Base-by-base conservation (phyloP, 2,113 vertebrate species). In the Prunella himalayana region DNA sequence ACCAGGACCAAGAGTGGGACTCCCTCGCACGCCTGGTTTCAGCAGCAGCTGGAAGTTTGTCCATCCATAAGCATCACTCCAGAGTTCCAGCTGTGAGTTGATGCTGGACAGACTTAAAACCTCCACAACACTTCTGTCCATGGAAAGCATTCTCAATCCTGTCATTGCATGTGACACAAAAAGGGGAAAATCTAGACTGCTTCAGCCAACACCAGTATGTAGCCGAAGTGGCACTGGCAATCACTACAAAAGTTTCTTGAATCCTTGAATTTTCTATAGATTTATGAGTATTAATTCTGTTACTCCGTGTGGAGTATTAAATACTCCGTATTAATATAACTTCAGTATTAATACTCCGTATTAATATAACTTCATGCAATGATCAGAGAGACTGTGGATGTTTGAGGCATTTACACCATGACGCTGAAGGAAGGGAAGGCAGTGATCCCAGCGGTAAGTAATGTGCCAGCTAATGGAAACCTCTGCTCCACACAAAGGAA, bases 261-360 rank as follows among this genome's bases (percentile, higher is more conserved):
- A n/a, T 17, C 19, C 70, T 76, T 56, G 14, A 0, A 2, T 61
- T 61, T 61, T 22, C 42, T 47, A 3, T 1, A 65, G 54, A 27
- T 54, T 60, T 17, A 7, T 12, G 33, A 4, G 42, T 63, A 10
- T 41, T 33, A 60, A 16, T 51, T 64, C 69, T 47, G 17, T 61
- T 51, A 27, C 13, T 63, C 18, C 0, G 0, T 10, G 35, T 30
- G 72, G 15, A n/a, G n/a, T n/a, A n/a, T n/a, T n/a, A n/a, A n/a
- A n/a, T n/a, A n/a, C n/a, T n/a, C n/a, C n/a, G 14, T 35, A 42
- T 65, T 70, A 57, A 2, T 4, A 9, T 30, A 28, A 44, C 45
- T 63, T 64, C 44, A 60, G n/a, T n/a, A n/a, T n/a, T n/a, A n/a
- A n/a, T n/a, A n/a, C n/a, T n/a, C n/a, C n/a, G 14, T 35, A 42